These are phyloP conservation scores for Rhyacophila evoluta DNA, from an alignment of 2,888 invertebrate genomes.

Conservation along the genomic window DNA sequence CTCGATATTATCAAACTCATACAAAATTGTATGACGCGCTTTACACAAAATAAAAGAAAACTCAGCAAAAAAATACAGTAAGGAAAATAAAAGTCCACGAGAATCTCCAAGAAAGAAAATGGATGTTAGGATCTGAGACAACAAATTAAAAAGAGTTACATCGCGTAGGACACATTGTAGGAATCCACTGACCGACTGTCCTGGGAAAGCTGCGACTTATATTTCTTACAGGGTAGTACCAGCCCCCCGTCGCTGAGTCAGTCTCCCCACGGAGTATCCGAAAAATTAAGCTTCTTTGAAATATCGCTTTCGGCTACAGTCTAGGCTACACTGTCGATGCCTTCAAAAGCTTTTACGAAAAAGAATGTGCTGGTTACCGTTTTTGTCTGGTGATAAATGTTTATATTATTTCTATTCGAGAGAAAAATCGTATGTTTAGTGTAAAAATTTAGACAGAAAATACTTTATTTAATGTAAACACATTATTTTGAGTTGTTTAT, in stretches of 20 bases:
- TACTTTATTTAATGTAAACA: background rate
- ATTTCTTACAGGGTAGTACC: background rate
- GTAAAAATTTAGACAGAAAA: background rate
- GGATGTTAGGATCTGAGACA: constrained; percentile 2
- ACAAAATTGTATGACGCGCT: background rate
- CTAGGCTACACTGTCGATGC: background rate
- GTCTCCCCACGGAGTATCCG: constrained; percentile 19
- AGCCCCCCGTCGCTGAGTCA: background rate
- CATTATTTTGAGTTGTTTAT: no score
- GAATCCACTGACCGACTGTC: constrained; percentile 16
- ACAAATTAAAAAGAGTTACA: constrained; percentile 19
- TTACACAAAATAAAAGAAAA: background rate
- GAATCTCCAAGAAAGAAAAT: background rate
- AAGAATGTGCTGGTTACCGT: background rate
- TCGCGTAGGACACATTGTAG: background rate
- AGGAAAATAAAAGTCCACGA: background rate
- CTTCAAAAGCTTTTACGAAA: background rate
- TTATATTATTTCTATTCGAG: background rate
- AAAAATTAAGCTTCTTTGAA: constrained; percentile 19
- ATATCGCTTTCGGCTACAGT: constrained; percentile 11
- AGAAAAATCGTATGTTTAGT: background rate
- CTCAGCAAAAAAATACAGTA: background rate
- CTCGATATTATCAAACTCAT: background rate
- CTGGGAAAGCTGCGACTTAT: constrained; percentile 7
- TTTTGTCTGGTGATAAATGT: background rate